Evolutionary conservation across 2,113 vertebrate genomes (phyloP), one percentile per base, ranked within the genome.

Genomic region (Chlorodrepanis virens): DNA sequence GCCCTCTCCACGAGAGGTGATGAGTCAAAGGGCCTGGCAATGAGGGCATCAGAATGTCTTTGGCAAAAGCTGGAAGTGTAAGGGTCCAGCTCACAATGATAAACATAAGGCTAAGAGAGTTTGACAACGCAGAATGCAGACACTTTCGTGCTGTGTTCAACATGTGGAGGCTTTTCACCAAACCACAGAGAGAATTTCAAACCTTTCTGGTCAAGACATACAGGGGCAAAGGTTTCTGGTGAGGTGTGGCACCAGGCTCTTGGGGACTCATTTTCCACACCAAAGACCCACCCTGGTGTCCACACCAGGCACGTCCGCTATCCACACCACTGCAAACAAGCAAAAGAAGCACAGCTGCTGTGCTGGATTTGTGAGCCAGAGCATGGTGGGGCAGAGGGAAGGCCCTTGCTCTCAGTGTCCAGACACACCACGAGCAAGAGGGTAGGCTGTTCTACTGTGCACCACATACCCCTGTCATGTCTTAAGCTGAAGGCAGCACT

Each of bases 1-100:
- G 20, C 44, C 31, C 9, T 1, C 57, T 86, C 7, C 13, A 7
- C 0, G 0, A 69, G 59, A 77, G 45, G 11, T 14, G 27, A 7
- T 84, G 89, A 94, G 68, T 77, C 86, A 90, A 83, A 90, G 56
- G n/a, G 33, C 67, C 17, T 14, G 64, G 47, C 53, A 93, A 22
- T 0, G 6, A 74, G 31, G 24, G 19, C 27, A 35, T 16, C 57
- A 63, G 53, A 39, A 27, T 5, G 20, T 61, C 67, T 25, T 42
- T 29, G 79, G 49, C 49, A 70, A 23, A 56, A 85, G 12, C 61
- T 94, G n/a, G 37, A 57, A 82, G 33, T 11, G 44, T 35, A n/a
- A 22, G 14, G 11, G 22, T 53, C 68, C 74, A 67, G 63, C 31
- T 65, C 69, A 25, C 25, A 31, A 19, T 0, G 2, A 44, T 12